Evolutionary conservation across 37 sponge, comb jelly and placozoan genomes (phyloP).

Genomic region (Aphrocallistes beatrix): DNA sequence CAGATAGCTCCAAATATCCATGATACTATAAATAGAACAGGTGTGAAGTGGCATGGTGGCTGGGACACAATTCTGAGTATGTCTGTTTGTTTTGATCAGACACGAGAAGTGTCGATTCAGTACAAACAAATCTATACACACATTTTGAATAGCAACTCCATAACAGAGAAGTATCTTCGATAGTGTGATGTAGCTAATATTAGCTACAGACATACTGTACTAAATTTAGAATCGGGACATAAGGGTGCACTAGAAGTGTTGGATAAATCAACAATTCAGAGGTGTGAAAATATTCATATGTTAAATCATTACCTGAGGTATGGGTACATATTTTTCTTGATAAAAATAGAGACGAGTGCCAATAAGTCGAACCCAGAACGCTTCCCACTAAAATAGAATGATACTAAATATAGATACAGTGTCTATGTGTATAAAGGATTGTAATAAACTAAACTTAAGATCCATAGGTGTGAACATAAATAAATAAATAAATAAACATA

Average conservation of each 20-base stretch:
- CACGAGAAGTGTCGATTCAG: neutral
- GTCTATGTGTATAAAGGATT: neutral
- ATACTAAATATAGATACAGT: neutral
- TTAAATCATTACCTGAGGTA: neutral
- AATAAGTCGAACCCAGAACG: constrained; percentile 1
- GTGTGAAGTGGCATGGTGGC: too few relatives aligned
- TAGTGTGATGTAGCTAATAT: too few relatives aligned
- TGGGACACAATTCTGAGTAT: too few relatives aligned
- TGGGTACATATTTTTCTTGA: constrained; percentile 16
- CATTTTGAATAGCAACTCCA: constrained; percentile 10
- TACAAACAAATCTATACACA: neutral
- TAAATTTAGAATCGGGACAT: too few relatives aligned
- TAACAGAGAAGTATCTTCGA: neutral
- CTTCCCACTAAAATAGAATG: neutral
- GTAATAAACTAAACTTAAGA: neutral
- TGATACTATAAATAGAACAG: constrained; percentile 4
- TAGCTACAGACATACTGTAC: too few relatives aligned
- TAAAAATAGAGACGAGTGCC: neutral
- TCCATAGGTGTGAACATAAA: neutral
- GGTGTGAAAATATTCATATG: neutral
- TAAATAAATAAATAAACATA: neutral
- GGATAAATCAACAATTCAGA: too few relatives aligned
- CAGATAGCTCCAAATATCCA: neutral
- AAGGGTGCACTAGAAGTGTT: too few relatives aligned
- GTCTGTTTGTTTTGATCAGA: neutral